Evolutionary conservation across 1,140 invertebrate genomes (phyloP).

Genomic region (Antheraea mylitta): DNA sequence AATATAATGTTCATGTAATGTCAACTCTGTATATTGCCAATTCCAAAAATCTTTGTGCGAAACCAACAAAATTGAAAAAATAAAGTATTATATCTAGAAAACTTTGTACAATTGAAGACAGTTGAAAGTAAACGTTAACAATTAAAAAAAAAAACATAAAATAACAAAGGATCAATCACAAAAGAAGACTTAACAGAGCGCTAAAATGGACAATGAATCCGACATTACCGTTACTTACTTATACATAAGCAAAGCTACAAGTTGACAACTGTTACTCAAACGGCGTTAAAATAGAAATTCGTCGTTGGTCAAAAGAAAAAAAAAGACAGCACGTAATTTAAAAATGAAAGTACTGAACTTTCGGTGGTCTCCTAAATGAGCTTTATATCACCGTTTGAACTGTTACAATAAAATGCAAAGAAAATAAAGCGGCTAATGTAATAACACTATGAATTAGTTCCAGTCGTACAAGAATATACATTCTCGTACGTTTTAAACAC

Average conservation of each 20-base stretch:
- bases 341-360: constrained; percentile 12
- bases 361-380: constrained; percentile 6
- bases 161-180: constrained; percentile 3
- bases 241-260: background rate
- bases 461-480: background rate
- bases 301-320: background rate
- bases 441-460: constrained; percentile 4
- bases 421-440: constrained; percentile 20
- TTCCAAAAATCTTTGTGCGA: too few species aligned
- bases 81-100: background rate
- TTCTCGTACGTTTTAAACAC: too few species aligned
- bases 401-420: constrained; percentile 17
- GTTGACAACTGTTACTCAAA: background rate
- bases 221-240: constrained; percentile 3
- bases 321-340: background rate
- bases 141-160: background rate
- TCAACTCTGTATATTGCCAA: too few species aligned
- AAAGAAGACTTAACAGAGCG: constrained; percentile 1
- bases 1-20: too few species aligned
- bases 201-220: constrained; percentile 7
- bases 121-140: background rate
- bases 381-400: constrained; percentile 9
- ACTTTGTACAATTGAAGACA: background rate
- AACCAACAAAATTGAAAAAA: too few species aligned
- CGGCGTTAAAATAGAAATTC: background rate